These are phyloP conservation scores for Imbricaverruca yamaguchii DNA, from an alignment of 2,888 invertebrate genomes.

Conservation along the genomic window DNA sequence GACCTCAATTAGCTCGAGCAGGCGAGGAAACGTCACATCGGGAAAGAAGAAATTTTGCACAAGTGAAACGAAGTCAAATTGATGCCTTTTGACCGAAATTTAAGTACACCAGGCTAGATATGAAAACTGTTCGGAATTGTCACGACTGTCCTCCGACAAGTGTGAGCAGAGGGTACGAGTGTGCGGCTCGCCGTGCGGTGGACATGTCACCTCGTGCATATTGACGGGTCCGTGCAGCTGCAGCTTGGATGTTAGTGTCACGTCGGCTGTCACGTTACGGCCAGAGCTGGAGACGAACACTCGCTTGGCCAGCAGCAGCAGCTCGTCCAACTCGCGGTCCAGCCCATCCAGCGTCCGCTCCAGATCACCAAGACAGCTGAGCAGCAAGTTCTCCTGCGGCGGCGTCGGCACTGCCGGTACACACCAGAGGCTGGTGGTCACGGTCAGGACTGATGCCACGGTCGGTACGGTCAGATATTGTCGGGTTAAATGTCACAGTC, in stretches of 20 bases:
- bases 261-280: background rate
- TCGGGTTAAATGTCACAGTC: no score
- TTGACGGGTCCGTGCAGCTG: background rate
- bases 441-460: background rate
- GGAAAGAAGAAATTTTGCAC: no score
- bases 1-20: no score
- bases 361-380: background rate
- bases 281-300: background rate
- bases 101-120: no score
- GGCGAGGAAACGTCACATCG: no score
- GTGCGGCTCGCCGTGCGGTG: no score
- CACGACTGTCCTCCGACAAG: no score
- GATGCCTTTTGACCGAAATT: no score
- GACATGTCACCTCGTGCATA: background rate
- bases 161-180: no score
- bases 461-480: no score
- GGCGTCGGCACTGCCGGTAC: background rate
- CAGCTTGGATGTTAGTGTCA: background rate
- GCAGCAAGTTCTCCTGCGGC: background rate
- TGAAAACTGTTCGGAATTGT: no score
- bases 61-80: no score
- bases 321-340: slow-evolving; percentile 1
- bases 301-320: background rate
- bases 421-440: background rate
- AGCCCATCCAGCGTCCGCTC: background rate